A percentile compares a stretch with the other conserved stretches of the same genome.
Evolutionary conservation across 2,888 invertebrate species (phyloP).

Genomic region (Acrobasis repandana): DNA sequence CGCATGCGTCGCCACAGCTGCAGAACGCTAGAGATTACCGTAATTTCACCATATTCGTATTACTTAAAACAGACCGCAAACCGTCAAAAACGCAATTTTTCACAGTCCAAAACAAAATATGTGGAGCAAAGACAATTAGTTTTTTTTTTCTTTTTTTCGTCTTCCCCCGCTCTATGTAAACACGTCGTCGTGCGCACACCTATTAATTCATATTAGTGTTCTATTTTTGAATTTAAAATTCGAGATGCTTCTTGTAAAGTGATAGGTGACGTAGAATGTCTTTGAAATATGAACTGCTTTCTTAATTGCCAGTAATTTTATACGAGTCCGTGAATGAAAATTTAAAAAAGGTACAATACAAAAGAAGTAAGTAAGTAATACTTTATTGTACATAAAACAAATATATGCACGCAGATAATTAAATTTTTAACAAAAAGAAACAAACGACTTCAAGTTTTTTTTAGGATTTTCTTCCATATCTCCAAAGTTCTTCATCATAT

Average conservation of each 20-base stretch:
- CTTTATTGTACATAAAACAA: no score
- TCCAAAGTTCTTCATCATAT: no score
- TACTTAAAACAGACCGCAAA: conserved; percentile 73
- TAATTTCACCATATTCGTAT: conserved; percentile 77
- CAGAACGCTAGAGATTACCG: conserved; percentile 57
- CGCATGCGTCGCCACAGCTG: conserved; percentile 69
- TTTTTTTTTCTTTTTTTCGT: conserved; percentile 51
- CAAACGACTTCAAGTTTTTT: no score
- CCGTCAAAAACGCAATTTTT: conserved; percentile 76
- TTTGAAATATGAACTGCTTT: conserved; percentile 66
- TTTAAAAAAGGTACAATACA: not conserved
- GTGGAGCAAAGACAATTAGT: conserved; percentile 59
- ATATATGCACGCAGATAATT: no score
- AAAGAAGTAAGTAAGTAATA: not conserved
- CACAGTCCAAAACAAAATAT: conserved; percentile 77
- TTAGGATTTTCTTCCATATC: no score
- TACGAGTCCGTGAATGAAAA: not conserved
- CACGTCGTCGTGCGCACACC: conserved; percentile 45
- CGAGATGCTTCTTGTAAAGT: conserved; percentile 35
- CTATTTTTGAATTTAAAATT: conserved; percentile 55
- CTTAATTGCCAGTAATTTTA: conserved; percentile 32
- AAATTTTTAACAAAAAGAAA: no score
- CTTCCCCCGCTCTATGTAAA: conserved; percentile 38
- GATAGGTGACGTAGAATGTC: conserved; percentile 44
- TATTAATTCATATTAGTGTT: conserved; percentile 74